These are phyloP conservation scores for Heliothis virescens DNA, from an alignment of 1,140 invertebrate genomes.

Conservation along the genomic window DNA sequence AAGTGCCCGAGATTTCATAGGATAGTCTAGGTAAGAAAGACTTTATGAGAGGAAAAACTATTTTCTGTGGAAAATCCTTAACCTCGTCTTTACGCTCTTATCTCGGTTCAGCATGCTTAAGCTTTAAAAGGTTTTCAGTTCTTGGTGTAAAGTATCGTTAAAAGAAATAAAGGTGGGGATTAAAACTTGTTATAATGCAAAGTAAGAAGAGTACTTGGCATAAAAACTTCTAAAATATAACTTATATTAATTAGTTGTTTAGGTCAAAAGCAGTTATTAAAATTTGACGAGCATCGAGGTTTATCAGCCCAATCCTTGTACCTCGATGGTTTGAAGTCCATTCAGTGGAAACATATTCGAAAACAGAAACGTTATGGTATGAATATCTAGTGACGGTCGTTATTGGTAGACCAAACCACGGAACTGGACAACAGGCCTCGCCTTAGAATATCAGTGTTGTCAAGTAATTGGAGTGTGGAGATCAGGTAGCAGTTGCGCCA, in stretches of 20 bases:
- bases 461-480: neutral
- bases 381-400: neutral
- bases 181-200: neutral
- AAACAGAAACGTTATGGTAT: neutral
- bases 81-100: slow-evolving; percentile 32
- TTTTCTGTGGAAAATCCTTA: slow-evolving; percentile 24
- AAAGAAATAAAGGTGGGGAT: neutral
- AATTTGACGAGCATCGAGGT: neutral
- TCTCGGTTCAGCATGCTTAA: slow-evolving; percentile 33
- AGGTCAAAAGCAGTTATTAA: neutral
- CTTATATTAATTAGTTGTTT: too few relatives aligned
- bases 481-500: neutral
- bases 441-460: neutral
- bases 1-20: slow-evolving; percentile 38
- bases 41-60: slow-evolving; percentile 35
- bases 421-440: neutral
- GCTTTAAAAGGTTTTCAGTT: slow-evolving; percentile 11
- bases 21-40: slow-evolving; percentile 29
- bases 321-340: too few relatives aligned
- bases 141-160: slow-evolving; percentile 19
- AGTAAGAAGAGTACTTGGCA: too few relatives aligned
- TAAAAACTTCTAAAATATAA: too few relatives aligned
- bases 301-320: too few relatives aligned
- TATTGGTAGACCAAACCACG: neutral
- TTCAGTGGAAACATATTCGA: too few relatives aligned